Conservation (phyloP, 2,888 invertebrate species). For the Frankliniella fusca region DNA sequence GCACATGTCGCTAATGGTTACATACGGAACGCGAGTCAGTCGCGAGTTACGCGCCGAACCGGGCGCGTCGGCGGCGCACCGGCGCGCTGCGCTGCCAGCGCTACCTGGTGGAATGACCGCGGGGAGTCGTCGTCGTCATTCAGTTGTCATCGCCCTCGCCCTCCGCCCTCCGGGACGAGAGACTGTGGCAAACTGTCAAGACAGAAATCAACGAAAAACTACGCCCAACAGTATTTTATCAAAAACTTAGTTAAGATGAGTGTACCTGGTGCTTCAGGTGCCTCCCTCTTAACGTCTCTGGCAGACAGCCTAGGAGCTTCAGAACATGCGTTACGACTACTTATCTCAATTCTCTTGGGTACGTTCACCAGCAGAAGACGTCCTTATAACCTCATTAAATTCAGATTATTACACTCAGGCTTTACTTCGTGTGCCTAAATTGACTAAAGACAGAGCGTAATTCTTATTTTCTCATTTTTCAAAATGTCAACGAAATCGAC, state of each 20-base stretch:
- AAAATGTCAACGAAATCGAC: neutral
- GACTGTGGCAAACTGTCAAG: no score
- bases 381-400: neutral
- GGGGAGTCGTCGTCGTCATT: no score
- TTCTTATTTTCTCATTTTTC: constrained; percentile 23
- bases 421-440: constrained; percentile 30
- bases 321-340: constrained; percentile 61
- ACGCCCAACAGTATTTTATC: no score
- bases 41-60: no score
- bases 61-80: no score
- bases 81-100: no score
- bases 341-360: constrained; percentile 50
- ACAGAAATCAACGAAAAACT: no score
- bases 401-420: neutral
- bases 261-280: neutral
- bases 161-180: no score
- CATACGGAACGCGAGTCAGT: no score
- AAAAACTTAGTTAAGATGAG: neutral
- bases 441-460: constrained; percentile 9
- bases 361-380: constrained; percentile 36
- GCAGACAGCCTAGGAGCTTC: constrained; percentile 50
- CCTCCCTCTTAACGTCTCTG: neutral
- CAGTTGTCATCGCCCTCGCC: no score
- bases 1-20: no score
- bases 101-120: no score